Conservation (phyloP, 2,113 vertebrate genomes). For the Myocastor coypus region DNA sequence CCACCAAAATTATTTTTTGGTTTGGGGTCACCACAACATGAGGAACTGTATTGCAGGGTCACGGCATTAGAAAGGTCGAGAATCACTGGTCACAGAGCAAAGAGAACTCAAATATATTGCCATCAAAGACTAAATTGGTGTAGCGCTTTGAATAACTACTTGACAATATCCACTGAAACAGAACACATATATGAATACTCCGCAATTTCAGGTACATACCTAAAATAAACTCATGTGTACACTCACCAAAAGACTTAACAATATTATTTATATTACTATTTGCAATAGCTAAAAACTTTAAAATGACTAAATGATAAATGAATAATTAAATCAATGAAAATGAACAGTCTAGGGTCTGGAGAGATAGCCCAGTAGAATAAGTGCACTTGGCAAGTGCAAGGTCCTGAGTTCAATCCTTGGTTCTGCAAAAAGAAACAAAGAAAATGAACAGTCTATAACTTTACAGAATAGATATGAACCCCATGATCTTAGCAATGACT, state of each 20-base stretch:
- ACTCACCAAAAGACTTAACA: background rate
- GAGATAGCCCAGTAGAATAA: no score
- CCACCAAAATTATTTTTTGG: no score
- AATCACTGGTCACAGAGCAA: no score
- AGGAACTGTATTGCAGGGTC: no score
- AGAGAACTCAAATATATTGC: background rate
- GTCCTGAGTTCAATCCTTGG: no score
- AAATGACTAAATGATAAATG: background rate
- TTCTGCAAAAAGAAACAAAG: no score
- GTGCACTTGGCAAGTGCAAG: no score
- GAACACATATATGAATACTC: background rate
- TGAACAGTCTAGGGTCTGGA: background rate
- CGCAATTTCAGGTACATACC: background rate
- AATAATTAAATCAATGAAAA: background rate
- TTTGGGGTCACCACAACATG: no score
- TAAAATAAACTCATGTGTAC: background rate
- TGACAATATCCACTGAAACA: background rate
- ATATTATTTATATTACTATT: background rate
- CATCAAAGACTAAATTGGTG: background rate
- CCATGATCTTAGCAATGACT: background rate
- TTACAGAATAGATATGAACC: background rate
- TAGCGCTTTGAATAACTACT: background rate
- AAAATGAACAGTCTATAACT: background rate
- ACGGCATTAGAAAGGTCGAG: no score
- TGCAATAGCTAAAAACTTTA: background rate